Conservation (phyloP, 1,140 invertebrate genomes). For the Phymorhynchus buccinoides region DNA sequence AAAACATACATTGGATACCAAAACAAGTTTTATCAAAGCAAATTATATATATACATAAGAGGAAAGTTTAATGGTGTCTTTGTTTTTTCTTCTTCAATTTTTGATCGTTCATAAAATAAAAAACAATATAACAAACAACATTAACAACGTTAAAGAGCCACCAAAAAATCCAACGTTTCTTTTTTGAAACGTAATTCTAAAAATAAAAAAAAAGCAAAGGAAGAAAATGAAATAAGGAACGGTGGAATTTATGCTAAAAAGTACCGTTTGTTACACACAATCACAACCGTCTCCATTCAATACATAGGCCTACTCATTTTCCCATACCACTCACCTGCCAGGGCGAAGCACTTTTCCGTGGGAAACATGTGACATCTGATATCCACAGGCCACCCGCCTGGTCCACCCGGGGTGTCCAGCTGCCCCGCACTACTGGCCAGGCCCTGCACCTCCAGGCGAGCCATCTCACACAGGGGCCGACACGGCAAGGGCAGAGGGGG, state of each 20-base stretch:
- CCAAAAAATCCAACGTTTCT: neutral
- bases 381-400: neutral
- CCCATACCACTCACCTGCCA: conserved; percentile 16
- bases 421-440: neutral
- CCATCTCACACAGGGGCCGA: conserved; percentile 34
- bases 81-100: too few species aligned
- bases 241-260: too few species aligned
- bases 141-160: too few species aligned
- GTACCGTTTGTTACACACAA: too few species aligned
- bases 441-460: conserved; percentile 24
- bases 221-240: neutral
- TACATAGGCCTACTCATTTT: too few species aligned
- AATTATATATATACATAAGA: too few species aligned
- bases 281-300: neutral
- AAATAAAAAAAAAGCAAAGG: neutral
- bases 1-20: too few species aligned
- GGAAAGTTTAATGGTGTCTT: too few species aligned
- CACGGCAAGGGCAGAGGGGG: conserved; percentile 4
- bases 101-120: too few species aligned
- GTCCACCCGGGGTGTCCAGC: neutral
- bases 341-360: conserved; percentile 22
- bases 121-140: too few species aligned
- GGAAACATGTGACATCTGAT: conserved; percentile 38
- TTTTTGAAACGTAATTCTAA: neutral
- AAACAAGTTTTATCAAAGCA: too few species aligned